Base-by-base conservation (phyloP, 2,113 vertebrate genomes). In the Campylorhamphus procurvoides region DNA sequence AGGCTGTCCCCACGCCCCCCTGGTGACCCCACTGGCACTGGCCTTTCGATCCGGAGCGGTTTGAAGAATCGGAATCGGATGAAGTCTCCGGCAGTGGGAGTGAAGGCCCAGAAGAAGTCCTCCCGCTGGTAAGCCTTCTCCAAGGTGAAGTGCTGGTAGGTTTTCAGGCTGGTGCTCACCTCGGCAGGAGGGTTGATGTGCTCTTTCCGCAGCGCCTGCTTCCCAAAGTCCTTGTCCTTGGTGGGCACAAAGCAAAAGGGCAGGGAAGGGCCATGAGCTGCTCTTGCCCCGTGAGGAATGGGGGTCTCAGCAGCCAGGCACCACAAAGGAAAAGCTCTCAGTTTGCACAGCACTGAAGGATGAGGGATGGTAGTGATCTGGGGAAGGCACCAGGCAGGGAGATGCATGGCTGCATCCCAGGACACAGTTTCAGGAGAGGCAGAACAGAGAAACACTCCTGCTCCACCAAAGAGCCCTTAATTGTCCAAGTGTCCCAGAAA, bases 41-140 rank as follows among this genome's bases (percentile, higher is more conserved):
- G 98, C 99, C 99, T 99, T 98, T 99, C 99, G 1, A 99, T 98
- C 39, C 99, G 98, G 60, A 99, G 98, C 0, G 99, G 99, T 12
- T 99, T 99, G 97, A 99, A 99, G 98, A 99, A 99, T 55, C 99
- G 98, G 91, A 99, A 99, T 89, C 99, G 98, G 94, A 99, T 99
- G 97, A 99, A 99, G 97, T 99, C 99, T 31, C 99, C 99, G 0
- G 99, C 99, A 0, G 99, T 98, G 0, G 99, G 99, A 0, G 99
- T 99, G 97, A 99, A 99, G 71, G 99, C 99, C 99, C 99, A 99
- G 98, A 99, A 99, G 98, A 99, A 99, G 94, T 99, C 99, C 96
- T 99, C 99, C 1, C 99, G 98, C 84, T 99, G 97, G 97, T 99
- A 99, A 94, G 99, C 99, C 94, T 99, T 99, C 98, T 99, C 99